A percentile compares a stretch with the other conserved stretches of the same genome.
These are phyloP conservation scores for Pseudopodoces humilis DNA, from an alignment of 2,113 vertebrate genomes.

Conservation along the genomic window DNA sequence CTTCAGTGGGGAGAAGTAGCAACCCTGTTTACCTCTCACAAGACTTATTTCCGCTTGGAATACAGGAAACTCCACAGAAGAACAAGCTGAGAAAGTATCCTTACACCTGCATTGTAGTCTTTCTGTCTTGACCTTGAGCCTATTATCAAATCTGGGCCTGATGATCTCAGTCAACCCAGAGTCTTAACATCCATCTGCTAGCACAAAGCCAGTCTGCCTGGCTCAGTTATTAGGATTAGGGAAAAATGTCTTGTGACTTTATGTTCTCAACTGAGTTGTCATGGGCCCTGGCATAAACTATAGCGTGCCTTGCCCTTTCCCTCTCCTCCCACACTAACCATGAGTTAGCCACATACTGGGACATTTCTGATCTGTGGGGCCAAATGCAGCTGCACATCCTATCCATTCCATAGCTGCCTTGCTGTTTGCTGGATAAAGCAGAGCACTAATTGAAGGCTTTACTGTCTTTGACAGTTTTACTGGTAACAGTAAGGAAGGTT, in stretches of 20 bases:
- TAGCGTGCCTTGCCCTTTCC: background rate
- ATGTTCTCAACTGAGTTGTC: background rate
- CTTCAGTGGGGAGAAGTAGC: background rate
- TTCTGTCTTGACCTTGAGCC: conserved; percentile 19
- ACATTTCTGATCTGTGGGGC: background rate
- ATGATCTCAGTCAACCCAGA: background rate
- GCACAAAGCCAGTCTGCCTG: background rate
- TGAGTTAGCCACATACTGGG: background rate
- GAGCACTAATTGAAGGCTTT: background rate
- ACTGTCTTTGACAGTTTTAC: background rate
- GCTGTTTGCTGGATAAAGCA: background rate
- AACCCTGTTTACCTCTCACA: background rate
- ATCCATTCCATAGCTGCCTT: background rate
- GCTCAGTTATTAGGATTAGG: conserved; percentile 50
- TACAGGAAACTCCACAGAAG: background rate
- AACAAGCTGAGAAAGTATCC: background rate
- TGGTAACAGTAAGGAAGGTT: background rate
- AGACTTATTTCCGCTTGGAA: background rate
- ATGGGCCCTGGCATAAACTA: background rate
- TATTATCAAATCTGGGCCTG: conserved; percentile 37
- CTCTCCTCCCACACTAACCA: background rate
- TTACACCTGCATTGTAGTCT: background rate
- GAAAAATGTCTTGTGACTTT: conserved; percentile 40
- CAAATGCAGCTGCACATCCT: background rate
- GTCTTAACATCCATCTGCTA: conserved; percentile 59